A percentile compares a stretch with the other conserved stretches of the same genome.
These are phyloP conservation scores for Ceratina calcarata DNA, from an alignment of 1,140 invertebrate species.

Conservation along the genomic window DNA sequence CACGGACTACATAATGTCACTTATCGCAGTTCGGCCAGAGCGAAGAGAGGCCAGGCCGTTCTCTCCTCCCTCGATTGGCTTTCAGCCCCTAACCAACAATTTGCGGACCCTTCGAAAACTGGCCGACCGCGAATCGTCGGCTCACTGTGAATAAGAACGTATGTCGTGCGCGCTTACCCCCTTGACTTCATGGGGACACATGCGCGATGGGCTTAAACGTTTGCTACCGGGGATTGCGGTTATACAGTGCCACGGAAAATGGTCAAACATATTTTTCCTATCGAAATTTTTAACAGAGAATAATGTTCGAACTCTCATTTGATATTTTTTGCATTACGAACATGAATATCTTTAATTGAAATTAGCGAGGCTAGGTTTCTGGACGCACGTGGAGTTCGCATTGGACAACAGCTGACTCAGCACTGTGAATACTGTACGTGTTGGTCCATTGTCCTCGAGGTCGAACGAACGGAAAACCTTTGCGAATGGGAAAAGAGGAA, in stretches of 20 bases:
- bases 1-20: constrained; percentile 48
- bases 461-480: constrained; percentile 41
- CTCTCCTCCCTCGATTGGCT: constrained; percentile 57
- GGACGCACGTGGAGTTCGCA: constrained; percentile 30
- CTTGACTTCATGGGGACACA: constrained; percentile 52
- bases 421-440: constrained; percentile 46
- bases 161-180: constrained; percentile 50
- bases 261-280: background rate
- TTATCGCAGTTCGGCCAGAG: constrained; percentile 48
- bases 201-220: constrained; percentile 30
- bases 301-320: background rate
- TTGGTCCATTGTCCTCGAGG: constrained; percentile 38
- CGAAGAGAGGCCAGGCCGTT: constrained; percentile 3
- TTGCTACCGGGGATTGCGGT: constrained; percentile 1
- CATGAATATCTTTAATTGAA: no score
- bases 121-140: constrained; percentile 59
- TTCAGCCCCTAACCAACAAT: constrained; percentile 57
- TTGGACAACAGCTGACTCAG: constrained; percentile 42
- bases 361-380: background rate
- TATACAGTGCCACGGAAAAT: background rate
- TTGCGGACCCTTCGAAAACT: constrained; percentile 61
- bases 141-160: constrained; percentile 53
- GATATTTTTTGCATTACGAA: no score
- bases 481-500: constrained; percentile 45
- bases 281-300: background rate